Conservation (phyloP, 1,140 invertebrate species). For the Caenorhabditis briggsae region DNA sequence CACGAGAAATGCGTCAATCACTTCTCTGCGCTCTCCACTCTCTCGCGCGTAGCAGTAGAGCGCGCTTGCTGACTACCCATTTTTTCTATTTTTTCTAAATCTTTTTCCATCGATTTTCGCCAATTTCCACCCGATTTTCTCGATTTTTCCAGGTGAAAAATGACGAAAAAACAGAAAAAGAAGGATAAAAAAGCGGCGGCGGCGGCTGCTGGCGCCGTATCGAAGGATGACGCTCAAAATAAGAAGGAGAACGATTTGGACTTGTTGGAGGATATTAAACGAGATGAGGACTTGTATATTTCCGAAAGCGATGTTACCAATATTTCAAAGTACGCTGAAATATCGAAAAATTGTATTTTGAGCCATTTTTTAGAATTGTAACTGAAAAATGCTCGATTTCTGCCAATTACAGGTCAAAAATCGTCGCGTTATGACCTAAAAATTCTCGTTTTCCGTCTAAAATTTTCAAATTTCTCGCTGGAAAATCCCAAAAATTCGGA, state of each 20-base stretch:
- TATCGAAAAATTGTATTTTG: not conserved
- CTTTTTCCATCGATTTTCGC: not conserved
- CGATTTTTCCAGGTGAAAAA: not conserved
- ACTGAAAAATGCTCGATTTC: too few relatives aligned
- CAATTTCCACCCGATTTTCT: not conserved
- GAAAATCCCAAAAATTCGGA: too few relatives aligned
- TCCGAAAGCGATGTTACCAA: conserved; percentile 21
- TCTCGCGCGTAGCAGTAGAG: not conserved
- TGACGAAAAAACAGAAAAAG: conserved; percentile 31
- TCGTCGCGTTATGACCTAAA: too few relatives aligned
- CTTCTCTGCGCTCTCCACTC: conserved; percentile 19
- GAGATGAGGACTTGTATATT: conserved; percentile 33
- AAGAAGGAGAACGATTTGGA: conserved; percentile 28
- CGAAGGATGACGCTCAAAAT: not conserved
- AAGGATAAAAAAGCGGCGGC: not conserved
- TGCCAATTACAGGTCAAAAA: too few relatives aligned
- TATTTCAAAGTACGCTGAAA: not conserved
- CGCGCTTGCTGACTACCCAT: not conserved
- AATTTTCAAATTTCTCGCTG: too few relatives aligned
- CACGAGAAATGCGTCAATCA: not conserved
- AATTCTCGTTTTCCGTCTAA: too few relatives aligned
- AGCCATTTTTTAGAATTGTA: too few relatives aligned
- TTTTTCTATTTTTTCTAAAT: not conserved
- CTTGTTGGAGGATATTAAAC: conserved; percentile 40
- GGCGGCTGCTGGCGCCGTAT: not conserved